phyloP scores from a whole-genome alignment of 2,113 vertebrate species.

The Acinonyx jubatus region DNA sequence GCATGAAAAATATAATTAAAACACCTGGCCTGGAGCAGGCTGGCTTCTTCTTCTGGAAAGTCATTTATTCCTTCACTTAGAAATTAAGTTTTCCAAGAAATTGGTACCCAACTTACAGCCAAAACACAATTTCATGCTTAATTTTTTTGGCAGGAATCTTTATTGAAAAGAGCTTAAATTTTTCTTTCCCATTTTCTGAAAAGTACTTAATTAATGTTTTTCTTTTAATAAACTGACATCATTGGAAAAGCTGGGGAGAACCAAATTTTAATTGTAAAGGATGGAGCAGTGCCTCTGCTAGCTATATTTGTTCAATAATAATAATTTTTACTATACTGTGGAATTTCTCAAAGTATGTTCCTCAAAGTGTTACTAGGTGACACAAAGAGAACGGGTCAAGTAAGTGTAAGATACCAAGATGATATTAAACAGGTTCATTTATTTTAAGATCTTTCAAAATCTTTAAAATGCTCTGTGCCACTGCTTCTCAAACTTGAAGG shows the following conservation, averaged over 20 bases:
- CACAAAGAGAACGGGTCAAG: background rate
- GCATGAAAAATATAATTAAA: conserved; percentile 48
- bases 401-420: background rate
- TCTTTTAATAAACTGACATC: background rate
- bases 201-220: conserved; percentile 20
- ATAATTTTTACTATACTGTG: background rate
- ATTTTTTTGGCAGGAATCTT: conserved; percentile 53
- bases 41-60: conserved; percentile 35
- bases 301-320: conserved; percentile 14
- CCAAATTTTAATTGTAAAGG: conserved; percentile 37
- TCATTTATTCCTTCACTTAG: conserved; percentile 29
- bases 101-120: background rate
- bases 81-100: conserved; percentile 24
- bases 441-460: background rate
- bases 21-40: background rate
- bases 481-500: background rate
- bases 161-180: conserved; percentile 27
- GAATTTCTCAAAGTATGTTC: background rate
- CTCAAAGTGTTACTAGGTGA: background rate
- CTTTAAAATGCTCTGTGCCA: background rate
- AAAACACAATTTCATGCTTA: conserved; percentile 9
- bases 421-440: background rate
- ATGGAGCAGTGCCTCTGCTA: conserved; percentile 9
- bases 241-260: background rate
- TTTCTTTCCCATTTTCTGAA: conserved; percentile 41